phyloP scores from a whole-genome alignment of 1,140 invertebrate genomes.

The Pogonomyrmex barbatus region DNA sequence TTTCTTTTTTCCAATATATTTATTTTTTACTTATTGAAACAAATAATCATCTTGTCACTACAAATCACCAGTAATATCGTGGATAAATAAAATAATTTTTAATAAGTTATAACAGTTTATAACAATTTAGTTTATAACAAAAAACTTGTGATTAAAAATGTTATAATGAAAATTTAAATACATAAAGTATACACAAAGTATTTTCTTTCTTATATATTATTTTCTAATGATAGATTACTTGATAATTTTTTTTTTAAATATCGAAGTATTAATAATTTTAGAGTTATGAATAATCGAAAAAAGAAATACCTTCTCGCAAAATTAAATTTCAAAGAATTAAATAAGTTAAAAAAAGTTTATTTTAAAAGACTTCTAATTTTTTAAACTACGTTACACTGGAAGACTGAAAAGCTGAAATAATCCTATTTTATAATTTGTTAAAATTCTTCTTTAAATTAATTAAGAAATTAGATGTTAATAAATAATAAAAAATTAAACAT shows the following conservation, averaged over 20 bases:
- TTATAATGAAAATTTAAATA: slow-evolving; percentile 20
- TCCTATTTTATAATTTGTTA: neutral
- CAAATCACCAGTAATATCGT: too few relatives aligned
- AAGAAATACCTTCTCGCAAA: neutral
- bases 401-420: neutral
- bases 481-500: too few relatives aligned
- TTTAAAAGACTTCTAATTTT: neutral
- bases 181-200: neutral
- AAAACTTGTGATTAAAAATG: neutral
- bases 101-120: too few relatives aligned
- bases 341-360: neutral
- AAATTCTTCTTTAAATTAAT: neutral
- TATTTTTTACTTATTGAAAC: neutral
- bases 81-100: too few relatives aligned
- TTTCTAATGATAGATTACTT: too few relatives aligned
- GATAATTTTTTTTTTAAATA: too few relatives aligned
- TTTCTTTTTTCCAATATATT: neutral
- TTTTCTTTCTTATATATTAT: too few relatives aligned
- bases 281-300: neutral
- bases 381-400: neutral
- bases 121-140: neutral
- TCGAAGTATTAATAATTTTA: neutral
- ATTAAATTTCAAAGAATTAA: neutral
- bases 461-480: neutral
- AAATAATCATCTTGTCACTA: neutral